phyloP scores from a whole-genome alignment of 2,888 invertebrate species.

The Heteropelma amictum region DNA sequence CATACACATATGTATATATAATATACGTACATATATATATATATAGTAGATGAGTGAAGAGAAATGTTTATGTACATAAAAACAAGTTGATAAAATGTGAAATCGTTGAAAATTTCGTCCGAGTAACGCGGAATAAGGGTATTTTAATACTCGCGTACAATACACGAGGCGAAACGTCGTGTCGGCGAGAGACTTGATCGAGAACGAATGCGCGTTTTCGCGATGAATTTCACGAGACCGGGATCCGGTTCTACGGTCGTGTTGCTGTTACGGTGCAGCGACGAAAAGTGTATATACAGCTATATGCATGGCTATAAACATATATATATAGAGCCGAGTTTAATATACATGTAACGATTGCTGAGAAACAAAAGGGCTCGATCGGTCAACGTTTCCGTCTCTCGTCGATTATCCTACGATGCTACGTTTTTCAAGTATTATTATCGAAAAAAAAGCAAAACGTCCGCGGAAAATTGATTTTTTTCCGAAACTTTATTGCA shows the following conservation, averaged over 20 bases:
- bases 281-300: constrained; percentile 32
- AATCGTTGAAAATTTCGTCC: neutral
- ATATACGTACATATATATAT: neutral
- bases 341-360: constrained; percentile 7
- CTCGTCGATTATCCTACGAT: neutral
- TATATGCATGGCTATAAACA: neutral
- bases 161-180: constrained; percentile 24
- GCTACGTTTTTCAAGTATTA: neutral
- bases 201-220: constrained; percentile 44
- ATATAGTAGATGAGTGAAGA: no score
- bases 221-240: constrained; percentile 43
- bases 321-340: neutral
- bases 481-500: no score
- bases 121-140: neutral
- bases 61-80: no score
- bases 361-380: constrained; percentile 3
- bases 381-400: neutral
- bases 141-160: constrained; percentile 7
- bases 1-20: neutral
- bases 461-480: neutral
- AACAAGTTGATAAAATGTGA: neutral
- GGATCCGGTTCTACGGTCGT: constrained; percentile 44
- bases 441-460: neutral
- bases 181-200: constrained; percentile 36
- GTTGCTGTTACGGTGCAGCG: constrained; percentile 42